A percentile compares a stretch with the other conserved stretches of the same genome.
phyloP scores from a whole-genome alignment of 2,888 invertebrate genomes.

The Diogma glabrata region DNA sequence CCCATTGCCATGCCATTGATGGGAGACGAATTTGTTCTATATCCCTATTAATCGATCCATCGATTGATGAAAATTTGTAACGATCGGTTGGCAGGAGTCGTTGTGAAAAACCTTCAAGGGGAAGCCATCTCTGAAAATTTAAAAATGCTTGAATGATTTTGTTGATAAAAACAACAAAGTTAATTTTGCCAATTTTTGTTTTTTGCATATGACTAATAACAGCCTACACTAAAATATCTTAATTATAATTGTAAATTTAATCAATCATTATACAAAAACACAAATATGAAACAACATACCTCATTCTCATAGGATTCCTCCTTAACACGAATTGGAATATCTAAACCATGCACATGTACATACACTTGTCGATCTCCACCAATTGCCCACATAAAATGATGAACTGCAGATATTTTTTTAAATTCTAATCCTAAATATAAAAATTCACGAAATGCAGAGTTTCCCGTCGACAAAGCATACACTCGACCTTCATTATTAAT shows the following conservation, averaged over 20 bases:
- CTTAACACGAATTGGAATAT: constrained; percentile 79
- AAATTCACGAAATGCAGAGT: constrained; percentile 76
- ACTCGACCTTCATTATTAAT: constrained; percentile 83
- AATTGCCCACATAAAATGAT: constrained; percentile 83
- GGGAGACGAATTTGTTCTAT: constrained; percentile 75
- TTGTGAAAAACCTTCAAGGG: constrained; percentile 76
- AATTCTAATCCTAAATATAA: constrained; percentile 78
- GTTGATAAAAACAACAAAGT: constrained; percentile 26
- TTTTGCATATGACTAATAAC: too few species aligned
- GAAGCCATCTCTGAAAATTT: constrained; percentile 61
- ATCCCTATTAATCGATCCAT: constrained; percentile 66
- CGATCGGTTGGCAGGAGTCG: constrained; percentile 79
- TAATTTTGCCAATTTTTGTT: too few species aligned
- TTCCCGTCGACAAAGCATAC: constrained; percentile 68
- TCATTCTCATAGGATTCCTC: constrained; percentile 91
- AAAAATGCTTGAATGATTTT: too few species aligned
- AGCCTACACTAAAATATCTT: background rate
- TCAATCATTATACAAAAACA: constrained; percentile 34
- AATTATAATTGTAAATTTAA: constrained; percentile 1
- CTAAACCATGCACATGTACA: constrained; percentile 78
- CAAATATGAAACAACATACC: too few species aligned
- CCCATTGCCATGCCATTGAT: constrained; percentile 95
- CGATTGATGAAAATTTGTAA: constrained; percentile 71
- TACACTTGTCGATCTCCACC: constrained; percentile 90
- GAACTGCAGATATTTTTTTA: constrained; percentile 75